Percentiles rank a stretch among this genome's conserved stretches.
These are phyloP conservation scores for Cichladusa arquata DNA, from an alignment of 2,113 vertebrate genomes.

Conservation along the genomic window DNA sequence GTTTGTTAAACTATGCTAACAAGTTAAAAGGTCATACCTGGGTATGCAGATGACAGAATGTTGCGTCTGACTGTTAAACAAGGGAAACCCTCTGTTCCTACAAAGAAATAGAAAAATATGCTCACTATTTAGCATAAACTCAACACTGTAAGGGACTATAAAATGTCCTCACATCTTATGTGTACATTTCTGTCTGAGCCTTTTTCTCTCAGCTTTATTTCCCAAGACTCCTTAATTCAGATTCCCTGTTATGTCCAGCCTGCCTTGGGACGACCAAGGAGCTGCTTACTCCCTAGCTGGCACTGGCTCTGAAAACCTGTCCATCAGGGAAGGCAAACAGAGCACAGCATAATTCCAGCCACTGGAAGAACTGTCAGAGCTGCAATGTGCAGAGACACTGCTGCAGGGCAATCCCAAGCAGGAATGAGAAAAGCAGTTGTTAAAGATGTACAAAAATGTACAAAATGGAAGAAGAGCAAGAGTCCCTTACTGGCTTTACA, in stretches of 20 bases:
- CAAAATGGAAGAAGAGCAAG: neutral
- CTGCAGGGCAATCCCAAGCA: neutral
- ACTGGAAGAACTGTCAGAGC: neutral
- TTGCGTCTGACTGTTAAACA: constrained; percentile 31
- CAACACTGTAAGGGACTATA: neutral
- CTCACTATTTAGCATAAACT: neutral
- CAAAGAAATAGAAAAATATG: constrained; percentile 20
- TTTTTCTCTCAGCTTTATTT: neutral
- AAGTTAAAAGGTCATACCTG: constrained; percentile 59
- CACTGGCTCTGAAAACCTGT: neutral
- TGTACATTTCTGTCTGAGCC: fast-evolving
- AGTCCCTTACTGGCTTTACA: neutral
- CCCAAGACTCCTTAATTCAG: neutral
- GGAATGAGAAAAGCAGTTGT: fast-evolving
- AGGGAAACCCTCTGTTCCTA: constrained; percentile 47
- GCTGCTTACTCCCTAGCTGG: neutral
- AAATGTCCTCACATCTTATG: neutral
- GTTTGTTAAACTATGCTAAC: neutral
- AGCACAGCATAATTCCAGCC: neutral
- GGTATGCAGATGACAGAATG: constrained; percentile 20
- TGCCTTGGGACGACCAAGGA: neutral
- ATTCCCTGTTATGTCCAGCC: neutral
- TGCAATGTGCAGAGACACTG: neutral
- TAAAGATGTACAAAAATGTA: neutral
- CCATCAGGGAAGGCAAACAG: neutral